Conservation (phyloP, 2,113 vertebrate species). For the Strix aluco region DNA sequence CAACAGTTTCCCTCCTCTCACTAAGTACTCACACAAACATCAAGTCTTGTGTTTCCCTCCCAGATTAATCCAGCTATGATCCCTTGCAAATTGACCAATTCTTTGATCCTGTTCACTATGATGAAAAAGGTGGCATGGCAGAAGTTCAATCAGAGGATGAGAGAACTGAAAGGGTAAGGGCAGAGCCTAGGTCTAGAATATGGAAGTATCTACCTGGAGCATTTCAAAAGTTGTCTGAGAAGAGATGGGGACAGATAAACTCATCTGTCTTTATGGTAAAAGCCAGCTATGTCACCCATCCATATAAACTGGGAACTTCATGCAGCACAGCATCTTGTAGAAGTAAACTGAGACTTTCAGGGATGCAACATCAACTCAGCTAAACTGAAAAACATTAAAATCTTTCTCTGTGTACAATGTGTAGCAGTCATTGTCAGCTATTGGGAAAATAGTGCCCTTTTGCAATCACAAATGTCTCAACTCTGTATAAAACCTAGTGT, state of each 20-base stretch:
- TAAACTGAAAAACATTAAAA: not conserved
- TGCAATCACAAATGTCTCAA: not conserved
- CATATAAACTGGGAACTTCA: not conserved
- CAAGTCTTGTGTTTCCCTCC: not conserved
- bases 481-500: not conserved
- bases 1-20: not conserved
- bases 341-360: not conserved
- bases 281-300: not conserved
- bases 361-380: not conserved
- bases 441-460: not conserved
- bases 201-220: not conserved
- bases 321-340: not conserved
- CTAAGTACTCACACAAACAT: not conserved
- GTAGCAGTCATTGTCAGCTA: not conserved
- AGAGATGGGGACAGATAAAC: not conserved
- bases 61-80: not conserved
- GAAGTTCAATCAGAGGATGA: not conserved
- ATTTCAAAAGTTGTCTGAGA: not conserved
- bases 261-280: not conserved
- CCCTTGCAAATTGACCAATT: not conserved
- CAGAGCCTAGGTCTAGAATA: not conserved
- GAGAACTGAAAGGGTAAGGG: not conserved
- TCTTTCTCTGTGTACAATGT: not conserved
- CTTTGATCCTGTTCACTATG: not conserved
- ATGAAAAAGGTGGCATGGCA: not conserved